These are phyloP conservation scores for Scrobipalpa costella DNA, from an alignment of 2,888 invertebrate genomes.

Conservation along the genomic window DNA sequence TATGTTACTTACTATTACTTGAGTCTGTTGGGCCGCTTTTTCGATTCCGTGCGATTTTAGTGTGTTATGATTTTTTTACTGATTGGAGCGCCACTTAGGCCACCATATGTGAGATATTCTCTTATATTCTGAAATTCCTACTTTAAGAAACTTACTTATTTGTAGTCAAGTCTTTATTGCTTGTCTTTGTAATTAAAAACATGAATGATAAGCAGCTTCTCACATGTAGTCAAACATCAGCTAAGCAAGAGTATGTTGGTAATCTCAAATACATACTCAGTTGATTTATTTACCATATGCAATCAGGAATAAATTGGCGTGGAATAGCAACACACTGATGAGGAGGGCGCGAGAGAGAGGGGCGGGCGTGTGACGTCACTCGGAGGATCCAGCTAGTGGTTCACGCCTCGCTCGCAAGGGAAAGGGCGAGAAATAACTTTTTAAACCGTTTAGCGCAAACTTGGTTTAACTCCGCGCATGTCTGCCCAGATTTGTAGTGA, in stretches of 20 bases:
- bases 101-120: too few relatives aligned
- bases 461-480: constrained; percentile 6
- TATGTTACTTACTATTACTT: too few relatives aligned
- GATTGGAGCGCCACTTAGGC: too few relatives aligned
- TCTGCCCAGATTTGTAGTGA: constrained; percentile 8
- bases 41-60: too few relatives aligned
- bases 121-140: too few relatives aligned
- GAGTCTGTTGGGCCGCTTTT: too few relatives aligned
- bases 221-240: background rate
- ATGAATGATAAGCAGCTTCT: too few relatives aligned
- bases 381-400: background rate
- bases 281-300: constrained; percentile 11
- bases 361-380: background rate
- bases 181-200: too few relatives aligned
- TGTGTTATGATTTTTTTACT: too few relatives aligned
- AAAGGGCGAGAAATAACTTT: constrained; percentile 24
- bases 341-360: background rate
- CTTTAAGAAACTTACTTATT: too few relatives aligned
- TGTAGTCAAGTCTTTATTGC: too few relatives aligned
- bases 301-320: constrained; percentile 14
- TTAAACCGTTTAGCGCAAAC: constrained; percentile 24
- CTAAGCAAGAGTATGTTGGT: background rate
- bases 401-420: background rate
- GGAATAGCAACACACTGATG: background rate
- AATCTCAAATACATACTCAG: background rate